Evolutionary conservation across 2,888 invertebrate species (phyloP).

Genomic region (Diadegma fenestrale): DNA sequence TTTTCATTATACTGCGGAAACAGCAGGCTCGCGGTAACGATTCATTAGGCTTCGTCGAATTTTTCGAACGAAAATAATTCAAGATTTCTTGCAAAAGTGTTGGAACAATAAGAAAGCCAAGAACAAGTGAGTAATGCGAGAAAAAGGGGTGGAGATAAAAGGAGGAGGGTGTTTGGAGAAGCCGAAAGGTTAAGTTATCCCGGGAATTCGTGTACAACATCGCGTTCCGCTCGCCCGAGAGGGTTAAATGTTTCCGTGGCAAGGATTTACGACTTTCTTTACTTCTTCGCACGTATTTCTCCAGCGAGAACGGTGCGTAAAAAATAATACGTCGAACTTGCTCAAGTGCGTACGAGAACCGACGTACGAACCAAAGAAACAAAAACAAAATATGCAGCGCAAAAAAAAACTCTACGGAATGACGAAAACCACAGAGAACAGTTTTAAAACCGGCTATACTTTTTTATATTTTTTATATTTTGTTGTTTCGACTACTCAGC

Average conservation of each 20-base stretch:
- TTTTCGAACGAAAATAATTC: conserved; percentile 52
- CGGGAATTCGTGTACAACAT: conserved; percentile 71
- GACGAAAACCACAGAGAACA: conserved; percentile 48
- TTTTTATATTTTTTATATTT: background rate
- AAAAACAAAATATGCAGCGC: conserved; percentile 6
- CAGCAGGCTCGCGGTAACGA: background rate
- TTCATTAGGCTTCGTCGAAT: conserved; percentile 27
- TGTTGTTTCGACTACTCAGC: background rate
- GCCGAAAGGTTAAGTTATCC: conserved; percentile 69
- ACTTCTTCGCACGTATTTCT: conserved; percentile 31
- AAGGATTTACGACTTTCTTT: conserved; percentile 68
- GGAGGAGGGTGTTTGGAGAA: conserved; percentile 5
- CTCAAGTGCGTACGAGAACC: conserved; percentile 19
- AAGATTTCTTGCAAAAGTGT: conserved; percentile 24
- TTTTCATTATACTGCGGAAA: conserved; percentile 13
- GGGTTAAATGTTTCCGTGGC: conserved; percentile 67
- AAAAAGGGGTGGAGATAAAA: conserved; percentile 1
- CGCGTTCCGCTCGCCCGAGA: conserved; percentile 55
- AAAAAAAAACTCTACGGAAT: conserved; percentile 31
- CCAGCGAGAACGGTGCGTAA: conserved; percentile 17
- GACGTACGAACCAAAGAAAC: conserved; percentile 17
- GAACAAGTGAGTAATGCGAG: conserved; percentile 39
- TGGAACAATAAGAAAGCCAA: conserved; percentile 23
- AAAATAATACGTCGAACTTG: conserved; percentile 55
- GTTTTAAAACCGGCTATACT: conserved; percentile 21